Conservation (phyloP, 1,140 invertebrate genomes). For the Penaeus japonicus region DNA sequence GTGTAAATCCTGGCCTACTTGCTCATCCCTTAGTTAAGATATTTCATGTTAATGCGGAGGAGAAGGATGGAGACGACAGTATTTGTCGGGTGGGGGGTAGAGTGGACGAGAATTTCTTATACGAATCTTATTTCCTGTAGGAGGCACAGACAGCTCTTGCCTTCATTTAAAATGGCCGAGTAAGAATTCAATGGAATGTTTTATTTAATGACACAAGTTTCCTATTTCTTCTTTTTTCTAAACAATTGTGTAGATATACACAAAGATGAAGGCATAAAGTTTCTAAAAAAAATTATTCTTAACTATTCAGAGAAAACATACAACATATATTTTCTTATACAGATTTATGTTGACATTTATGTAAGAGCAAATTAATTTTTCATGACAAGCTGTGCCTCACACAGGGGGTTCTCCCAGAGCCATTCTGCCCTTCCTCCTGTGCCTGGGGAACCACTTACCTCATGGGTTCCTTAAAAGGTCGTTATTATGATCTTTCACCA, state of each 20-base stretch:
- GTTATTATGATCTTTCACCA: conserved; percentile 48
- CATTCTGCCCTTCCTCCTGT: conserved; percentile 44
- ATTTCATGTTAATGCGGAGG: conserved; percentile 37
- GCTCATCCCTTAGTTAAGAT: conserved; percentile 56
- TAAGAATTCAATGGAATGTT: neutral
- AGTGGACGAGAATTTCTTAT: conserved; percentile 14
- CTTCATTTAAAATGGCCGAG: neutral
- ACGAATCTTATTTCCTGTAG: neutral
- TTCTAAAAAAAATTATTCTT: no score
- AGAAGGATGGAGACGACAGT: conserved; percentile 50
- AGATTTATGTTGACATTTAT: neutral
- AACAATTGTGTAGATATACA: no score
- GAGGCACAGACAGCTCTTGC: neutral
- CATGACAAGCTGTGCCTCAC: neutral
- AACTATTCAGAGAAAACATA: no score
- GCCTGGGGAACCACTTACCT: conserved; percentile 40
- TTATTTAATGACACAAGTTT: neutral
- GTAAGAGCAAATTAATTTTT: conserved; percentile 3
- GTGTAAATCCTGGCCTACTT: conserved; percentile 56
- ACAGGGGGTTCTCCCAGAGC: neutral
- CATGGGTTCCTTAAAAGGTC: conserved; percentile 47
- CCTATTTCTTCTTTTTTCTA: no score
- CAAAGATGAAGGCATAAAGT: no score
- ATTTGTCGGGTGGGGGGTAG: conserved; percentile 49
- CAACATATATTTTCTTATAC: no score